Evolutionary conservation across 2,113 vertebrate species (phyloP), one percentile per base, ranked within the genome.

Genomic region (Panthera uncia): DNA sequence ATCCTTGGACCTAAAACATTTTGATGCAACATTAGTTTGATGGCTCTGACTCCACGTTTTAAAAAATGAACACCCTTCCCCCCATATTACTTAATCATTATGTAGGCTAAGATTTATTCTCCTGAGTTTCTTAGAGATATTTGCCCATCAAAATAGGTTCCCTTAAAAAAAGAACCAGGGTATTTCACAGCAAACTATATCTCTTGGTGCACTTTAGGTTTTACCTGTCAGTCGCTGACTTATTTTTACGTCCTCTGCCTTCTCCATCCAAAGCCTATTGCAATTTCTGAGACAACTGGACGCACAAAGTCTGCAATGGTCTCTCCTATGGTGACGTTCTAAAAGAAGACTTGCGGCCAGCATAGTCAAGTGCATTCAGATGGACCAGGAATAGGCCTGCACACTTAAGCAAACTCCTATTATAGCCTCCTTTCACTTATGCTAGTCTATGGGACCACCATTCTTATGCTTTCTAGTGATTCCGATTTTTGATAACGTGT

Each of bases 11-110:
- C 90, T 96, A 65, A 95, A 94, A 97, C n/a, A 91, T 91, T 86
- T 25, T 91, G 74, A 98, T 84, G 74, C 82, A 97, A 96, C 89
- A 91, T 97, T 96, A 95, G 68, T 41, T 95, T 95, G 66, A 93
- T 93, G 79, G 73, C 63, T 93, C 48, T 91, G 78, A 91, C 23
- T 80, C 48, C 14, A 71, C 68, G 74, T 93, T 96, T 87, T 45
- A 91, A 85, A 98, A 94, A 88, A 85, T 45, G 45, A 93, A 86
- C 36, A 57, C 15, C 23, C 31, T 93, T 80, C 25, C 18, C 69
- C 21, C 4, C 0, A 74, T 89, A 95, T 96, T 83, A 91, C 79
- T 95, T 89, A 31, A 93, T 93, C 66, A 95, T 63, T 38, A 66
- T 66, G 13, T 78, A 86, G 25, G 33, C 27, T 94, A 78, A 19